Evolutionary conservation across 2,797 vertebrate species (phyloP).

Genomic region (Ibycter americanus): DNA sequence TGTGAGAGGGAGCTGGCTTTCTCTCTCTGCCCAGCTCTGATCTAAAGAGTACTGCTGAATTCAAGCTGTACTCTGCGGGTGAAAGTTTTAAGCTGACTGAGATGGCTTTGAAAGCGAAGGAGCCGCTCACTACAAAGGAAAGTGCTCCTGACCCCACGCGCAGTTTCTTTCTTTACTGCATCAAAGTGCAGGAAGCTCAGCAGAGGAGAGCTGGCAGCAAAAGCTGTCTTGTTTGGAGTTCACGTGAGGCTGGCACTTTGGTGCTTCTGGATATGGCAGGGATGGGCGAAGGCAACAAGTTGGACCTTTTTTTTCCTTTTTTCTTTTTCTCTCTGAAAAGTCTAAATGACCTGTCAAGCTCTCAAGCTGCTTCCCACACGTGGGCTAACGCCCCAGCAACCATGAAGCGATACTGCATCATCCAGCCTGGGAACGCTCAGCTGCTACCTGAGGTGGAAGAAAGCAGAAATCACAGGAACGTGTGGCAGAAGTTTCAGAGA

Average conservation of each 20-base stretch:
- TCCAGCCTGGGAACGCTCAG: not conserved
- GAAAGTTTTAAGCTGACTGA: not conserved
- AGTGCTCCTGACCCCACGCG: fast-evolving
- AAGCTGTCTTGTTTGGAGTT: not conserved
- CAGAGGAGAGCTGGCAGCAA: not conserved
- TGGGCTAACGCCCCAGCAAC: not conserved
- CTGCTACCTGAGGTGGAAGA: not conserved
- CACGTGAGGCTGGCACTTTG: not conserved
- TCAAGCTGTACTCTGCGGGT: not conserved
- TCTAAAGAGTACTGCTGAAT: not conserved
- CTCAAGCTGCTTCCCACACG: not conserved
- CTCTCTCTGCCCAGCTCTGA: not conserved
- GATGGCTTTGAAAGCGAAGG: not conserved
- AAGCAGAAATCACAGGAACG: not conserved
- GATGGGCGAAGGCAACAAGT: not conserved
- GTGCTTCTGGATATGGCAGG: not conserved
- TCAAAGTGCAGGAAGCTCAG: not conserved
- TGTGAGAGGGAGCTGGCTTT: not conserved
- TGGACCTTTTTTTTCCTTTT: not conserved
- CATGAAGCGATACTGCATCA: not conserved
- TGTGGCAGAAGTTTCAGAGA: not conserved
- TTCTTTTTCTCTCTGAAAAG: not conserved
- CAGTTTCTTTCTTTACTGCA: not conserved
- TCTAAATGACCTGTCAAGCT: not conserved
- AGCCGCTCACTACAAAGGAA: not conserved